Evolutionary conservation across 2,113 vertebrate genomes (phyloP).

Genomic region (Arvicanthis niloticus): DNA sequence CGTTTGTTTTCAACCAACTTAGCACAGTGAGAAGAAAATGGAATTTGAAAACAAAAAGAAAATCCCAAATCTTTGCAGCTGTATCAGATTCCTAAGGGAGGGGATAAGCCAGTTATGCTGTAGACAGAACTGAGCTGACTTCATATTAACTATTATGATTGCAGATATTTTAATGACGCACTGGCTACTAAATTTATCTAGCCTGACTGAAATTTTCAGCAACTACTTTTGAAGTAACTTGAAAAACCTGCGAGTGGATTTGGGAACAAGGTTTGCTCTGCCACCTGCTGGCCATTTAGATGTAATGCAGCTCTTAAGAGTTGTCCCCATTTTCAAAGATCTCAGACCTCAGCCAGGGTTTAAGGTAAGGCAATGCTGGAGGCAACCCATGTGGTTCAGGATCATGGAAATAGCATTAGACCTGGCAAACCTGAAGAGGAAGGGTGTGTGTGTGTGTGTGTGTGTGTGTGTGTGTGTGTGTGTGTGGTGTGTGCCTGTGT

Average conservation of each 20-base stretch:
- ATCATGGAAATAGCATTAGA: neutral
- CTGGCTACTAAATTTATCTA: neutral
- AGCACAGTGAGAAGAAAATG: neutral
- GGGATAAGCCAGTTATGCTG: neutral
- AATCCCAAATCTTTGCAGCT: neutral
- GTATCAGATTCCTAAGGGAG: neutral
- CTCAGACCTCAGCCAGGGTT: neutral
- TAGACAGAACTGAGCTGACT: neutral
- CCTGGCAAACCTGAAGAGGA: neutral
- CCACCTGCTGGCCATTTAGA: conserved; percentile 75
- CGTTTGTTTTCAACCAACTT: neutral
- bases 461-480: neutral
- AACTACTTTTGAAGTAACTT: neutral
- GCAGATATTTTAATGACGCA: conserved; percentile 25
- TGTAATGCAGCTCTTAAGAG: neutral
- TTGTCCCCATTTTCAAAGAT: neutral
- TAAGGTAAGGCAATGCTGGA: neutral
- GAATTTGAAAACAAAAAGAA: neutral
- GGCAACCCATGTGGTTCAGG: neutral
- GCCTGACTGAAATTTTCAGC: neutral
- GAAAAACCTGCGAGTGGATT: neutral
- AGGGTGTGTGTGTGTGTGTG: neutral
- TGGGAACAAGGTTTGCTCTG: conserved; percentile 57
- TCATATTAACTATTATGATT: neutral
- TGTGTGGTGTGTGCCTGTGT: neutral